Percentiles rank a stretch among this genome's conserved stretches.
Conservation (phyloP, 2,797 vertebrate genomes). For the Microcaecilia unicolor region DNA sequence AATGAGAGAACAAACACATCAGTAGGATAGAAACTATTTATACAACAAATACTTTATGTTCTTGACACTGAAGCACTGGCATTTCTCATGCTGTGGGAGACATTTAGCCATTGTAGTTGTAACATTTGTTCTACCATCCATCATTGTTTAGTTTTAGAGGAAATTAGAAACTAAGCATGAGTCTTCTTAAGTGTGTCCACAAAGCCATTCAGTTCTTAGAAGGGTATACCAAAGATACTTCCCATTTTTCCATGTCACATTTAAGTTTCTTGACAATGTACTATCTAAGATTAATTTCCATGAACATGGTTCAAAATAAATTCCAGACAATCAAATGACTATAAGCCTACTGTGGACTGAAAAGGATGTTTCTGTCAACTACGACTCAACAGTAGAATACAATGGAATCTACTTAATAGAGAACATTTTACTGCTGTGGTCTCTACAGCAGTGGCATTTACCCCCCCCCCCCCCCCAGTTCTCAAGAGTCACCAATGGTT, state of each 20-base stretch:
- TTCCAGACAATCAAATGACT: too few relatives aligned
- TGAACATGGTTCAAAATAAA: too few relatives aligned
- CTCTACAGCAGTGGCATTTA: too few relatives aligned
- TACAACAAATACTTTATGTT: constrained; percentile 1
- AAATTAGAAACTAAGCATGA: constrained; percentile 2
- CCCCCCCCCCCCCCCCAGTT: too few relatives aligned
- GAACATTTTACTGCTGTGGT: too few relatives aligned
- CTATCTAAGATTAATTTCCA: too few relatives aligned
- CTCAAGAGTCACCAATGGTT: too few relatives aligned
- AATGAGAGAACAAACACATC: constrained; percentile 9
- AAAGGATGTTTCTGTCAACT: too few relatives aligned
- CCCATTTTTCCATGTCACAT: not conserved
- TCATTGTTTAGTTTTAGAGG: constrained; percentile 23
- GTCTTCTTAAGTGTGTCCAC: constrained; percentile 4
- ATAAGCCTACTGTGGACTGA: too few relatives aligned
- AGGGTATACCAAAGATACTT: not conserved
- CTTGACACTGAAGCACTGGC: not conserved
- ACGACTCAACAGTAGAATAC: too few relatives aligned
- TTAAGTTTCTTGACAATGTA: not conserved
- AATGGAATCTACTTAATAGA: too few relatives aligned
- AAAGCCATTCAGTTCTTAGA: not conserved
- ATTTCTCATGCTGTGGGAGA: constrained; percentile 2
- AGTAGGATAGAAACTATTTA: constrained; percentile 1
- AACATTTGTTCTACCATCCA: not conserved
- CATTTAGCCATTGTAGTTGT: not conserved